These are phyloP conservation scores for Sialia sialis DNA, from an alignment of 2,113 vertebrate species.

Conservation along the genomic window DNA sequence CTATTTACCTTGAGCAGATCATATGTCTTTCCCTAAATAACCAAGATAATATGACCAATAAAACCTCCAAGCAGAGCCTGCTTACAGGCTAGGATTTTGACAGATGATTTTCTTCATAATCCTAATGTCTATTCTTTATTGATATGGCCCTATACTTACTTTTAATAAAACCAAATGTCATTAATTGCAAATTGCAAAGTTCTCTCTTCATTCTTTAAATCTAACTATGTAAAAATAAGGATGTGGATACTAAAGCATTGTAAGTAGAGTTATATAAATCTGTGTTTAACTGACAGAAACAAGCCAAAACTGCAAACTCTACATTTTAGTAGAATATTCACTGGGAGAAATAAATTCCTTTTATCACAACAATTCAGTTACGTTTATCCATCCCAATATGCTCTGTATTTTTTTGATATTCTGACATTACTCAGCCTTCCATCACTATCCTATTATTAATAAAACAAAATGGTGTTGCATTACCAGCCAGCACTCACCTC, in stretches of 20 bases:
- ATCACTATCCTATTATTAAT: constrained; percentile 12
- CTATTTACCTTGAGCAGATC: constrained; percentile 52
- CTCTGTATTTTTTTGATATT: not conserved
- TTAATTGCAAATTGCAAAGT: constrained; percentile 38
- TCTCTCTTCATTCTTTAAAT: not conserved
- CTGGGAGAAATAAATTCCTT: not conserved
- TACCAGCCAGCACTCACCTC: not conserved
- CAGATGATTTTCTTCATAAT: not conserved
- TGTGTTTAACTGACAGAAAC: constrained; percentile 7
- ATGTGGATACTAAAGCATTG: not conserved
- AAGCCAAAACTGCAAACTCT: not conserved
- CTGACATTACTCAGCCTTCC: not conserved
- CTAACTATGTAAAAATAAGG: not conserved
- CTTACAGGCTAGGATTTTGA: constrained; percentile 12
- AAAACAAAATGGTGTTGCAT: not conserved
- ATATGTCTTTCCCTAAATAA: constrained; percentile 35
- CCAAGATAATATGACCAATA: constrained; percentile 1
- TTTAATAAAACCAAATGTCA: constrained; percentile 34
- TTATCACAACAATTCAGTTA: not conserved
- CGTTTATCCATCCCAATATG: not conserved
- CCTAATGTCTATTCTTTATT: constrained; percentile 26
- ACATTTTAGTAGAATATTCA: not conserved
- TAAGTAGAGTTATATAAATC: not conserved
- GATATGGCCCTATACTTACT: not conserved
- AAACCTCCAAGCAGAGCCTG: constrained; percentile 15